These are phyloP conservation scores for Paramacrobiotus metropolitanus DNA, from an alignment of 1,140 invertebrate genomes.

Conservation along the genomic window DNA sequence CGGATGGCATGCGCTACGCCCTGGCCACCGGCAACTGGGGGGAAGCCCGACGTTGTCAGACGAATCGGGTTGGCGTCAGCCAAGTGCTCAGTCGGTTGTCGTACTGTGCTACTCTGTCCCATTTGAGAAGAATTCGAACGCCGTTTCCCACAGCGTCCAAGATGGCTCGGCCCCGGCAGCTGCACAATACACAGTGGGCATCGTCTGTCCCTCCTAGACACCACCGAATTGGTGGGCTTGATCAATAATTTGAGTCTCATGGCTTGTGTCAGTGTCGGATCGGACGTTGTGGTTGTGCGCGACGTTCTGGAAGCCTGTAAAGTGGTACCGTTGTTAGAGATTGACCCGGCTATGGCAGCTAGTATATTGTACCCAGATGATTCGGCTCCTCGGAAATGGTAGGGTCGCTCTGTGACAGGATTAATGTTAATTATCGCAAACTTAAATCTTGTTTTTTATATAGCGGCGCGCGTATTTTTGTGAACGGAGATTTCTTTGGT, in stretches of 20 bases:
- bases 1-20: not conserved
- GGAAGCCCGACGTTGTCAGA: not conserved
- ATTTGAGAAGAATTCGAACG: not conserved
- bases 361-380: no score
- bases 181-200: not conserved
- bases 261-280: not conserved
- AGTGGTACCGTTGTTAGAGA: not conserved
- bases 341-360: not conserved
- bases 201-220: not conserved
- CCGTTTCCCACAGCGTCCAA: not conserved
- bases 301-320: not conserved
- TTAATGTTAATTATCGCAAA: not conserved
- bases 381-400: no score
- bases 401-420: not conserved
- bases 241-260: not conserved
- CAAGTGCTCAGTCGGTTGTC: not conserved
- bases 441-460: not conserved
- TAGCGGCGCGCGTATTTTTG: not conserved
- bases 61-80: not conserved
- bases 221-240: not conserved
- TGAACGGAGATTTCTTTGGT: not conserved
- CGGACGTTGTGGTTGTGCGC: not conserved
- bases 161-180: not conserved
- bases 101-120: not conserved
- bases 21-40: not conserved